Conservation (phyloP, 1,140 invertebrate genomes). For the Pseudomyrmex sp. region DNA sequence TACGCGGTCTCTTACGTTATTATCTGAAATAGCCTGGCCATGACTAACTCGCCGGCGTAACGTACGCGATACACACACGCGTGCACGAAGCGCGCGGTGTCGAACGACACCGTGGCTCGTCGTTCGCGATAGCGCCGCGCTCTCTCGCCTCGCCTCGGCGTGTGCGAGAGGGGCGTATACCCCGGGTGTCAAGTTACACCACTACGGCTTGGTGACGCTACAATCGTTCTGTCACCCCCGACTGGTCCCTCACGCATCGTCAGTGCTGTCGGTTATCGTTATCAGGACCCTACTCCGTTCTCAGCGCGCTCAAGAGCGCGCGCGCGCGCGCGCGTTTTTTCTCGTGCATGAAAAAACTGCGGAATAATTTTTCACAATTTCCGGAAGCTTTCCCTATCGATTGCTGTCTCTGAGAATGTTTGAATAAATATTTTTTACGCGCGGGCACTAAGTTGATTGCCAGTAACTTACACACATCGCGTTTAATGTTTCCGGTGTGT, state of each 20-base stretch:
- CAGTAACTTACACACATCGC: too few relatives aligned
- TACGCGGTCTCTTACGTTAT: conserved; percentile 71
- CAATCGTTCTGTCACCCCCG: conserved; percentile 76
- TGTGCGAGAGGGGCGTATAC: conserved; percentile 82
- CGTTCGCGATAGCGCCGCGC: conserved; percentile 74
- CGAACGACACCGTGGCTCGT: conserved; percentile 58
- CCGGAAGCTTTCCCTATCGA: not conserved
- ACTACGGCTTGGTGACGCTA: conserved; percentile 73
- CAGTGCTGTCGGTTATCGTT: conserved; percentile 47
- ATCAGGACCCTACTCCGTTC: conserved; percentile 39
- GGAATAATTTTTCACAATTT: conserved; percentile 34
- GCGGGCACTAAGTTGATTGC: not conserved
- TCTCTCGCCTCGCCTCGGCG: conserved; percentile 68
- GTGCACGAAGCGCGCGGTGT: conserved; percentile 18
- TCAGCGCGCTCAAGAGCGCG: not conserved
- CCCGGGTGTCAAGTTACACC: conserved; percentile 82
- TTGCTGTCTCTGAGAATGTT: not conserved
- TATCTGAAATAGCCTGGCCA: conserved; percentile 71
- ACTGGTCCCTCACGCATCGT: conserved; percentile 47
- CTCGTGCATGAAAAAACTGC: not conserved
- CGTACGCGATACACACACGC: conserved; percentile 33
- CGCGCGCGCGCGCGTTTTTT: not conserved
- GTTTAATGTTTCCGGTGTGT: too few relatives aligned
- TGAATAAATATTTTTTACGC: not conserved
- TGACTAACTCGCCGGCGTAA: conserved; percentile 70